Conservation (phyloP, 2,797 vertebrate genomes). For the Percopsis omiscomaycus region DNA sequence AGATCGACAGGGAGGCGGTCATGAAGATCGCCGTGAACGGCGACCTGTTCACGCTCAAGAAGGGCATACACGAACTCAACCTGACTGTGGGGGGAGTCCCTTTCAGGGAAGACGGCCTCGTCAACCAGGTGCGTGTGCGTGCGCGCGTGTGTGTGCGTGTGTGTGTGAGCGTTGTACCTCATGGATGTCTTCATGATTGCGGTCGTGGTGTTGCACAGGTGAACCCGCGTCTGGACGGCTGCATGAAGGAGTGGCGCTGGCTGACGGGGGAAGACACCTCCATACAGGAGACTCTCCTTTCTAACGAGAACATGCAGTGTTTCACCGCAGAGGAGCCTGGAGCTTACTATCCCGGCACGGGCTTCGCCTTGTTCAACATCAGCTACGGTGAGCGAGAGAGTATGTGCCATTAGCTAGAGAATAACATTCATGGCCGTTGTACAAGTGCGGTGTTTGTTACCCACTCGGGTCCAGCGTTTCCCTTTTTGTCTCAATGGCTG, state of each 20-base stretch:
- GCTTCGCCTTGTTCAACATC: constrained; percentile 87
- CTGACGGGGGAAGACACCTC: constrained; percentile 88
- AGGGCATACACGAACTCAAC: constrained; percentile 92
- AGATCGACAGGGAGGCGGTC: constrained; percentile 93
- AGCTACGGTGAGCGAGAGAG: constrained; percentile 76
- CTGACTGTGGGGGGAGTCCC: constrained; percentile 94
- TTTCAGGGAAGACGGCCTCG: constrained; percentile 85
- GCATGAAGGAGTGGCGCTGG: constrained; percentile 94
- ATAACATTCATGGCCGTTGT: too few species aligned
- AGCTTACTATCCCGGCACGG: constrained; percentile 87
- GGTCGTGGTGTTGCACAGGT: constrained; percentile 72
- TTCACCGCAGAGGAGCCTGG: constrained; percentile 83
- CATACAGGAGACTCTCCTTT: constrained; percentile 87
- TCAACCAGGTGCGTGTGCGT: constrained; percentile 81
- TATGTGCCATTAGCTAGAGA: too few species aligned
- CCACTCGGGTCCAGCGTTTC: not conserved
- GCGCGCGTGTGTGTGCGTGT: not conserved
- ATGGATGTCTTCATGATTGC: constrained; percentile 14
- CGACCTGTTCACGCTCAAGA: constrained; percentile 86
- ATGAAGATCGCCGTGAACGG: constrained; percentile 96
- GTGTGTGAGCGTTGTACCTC: constrained; percentile 36
- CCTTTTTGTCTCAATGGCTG: constrained; percentile 23
- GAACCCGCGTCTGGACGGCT: constrained; percentile 93
- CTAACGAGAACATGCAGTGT: constrained; percentile 93
- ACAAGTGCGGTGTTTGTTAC: not conserved